Percentiles rank a stretch among this genome's conserved stretches.
These are phyloP conservation scores for Pterois miles DNA, from an alignment of 2,797 vertebrate species.

Conservation along the genomic window DNA sequence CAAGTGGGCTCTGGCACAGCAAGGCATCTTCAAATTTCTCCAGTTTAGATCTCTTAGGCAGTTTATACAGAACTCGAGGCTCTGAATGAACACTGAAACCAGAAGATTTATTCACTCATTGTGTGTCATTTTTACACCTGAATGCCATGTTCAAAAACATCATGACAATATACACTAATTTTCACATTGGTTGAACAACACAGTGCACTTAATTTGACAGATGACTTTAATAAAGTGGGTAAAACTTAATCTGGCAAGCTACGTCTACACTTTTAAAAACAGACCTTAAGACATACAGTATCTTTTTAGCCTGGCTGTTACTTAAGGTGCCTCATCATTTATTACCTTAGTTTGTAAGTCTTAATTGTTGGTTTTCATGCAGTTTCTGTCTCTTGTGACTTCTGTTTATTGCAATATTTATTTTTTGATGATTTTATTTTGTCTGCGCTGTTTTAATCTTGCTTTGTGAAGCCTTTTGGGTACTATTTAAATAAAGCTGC, in stretches of 20 bases:
- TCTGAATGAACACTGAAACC: slow-evolving; percentile 85
- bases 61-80: slow-evolving; percentile 90
- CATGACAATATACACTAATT: not conserved
- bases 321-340: no score
- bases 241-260: not conserved
- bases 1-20: slow-evolving; percentile 92
- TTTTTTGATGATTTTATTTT: no score
- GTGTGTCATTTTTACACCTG: not conserved
- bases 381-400: no score
- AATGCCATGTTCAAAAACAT: not conserved
- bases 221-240: not conserved
- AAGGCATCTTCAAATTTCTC: slow-evolving; percentile 97
- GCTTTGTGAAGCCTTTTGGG: no score
- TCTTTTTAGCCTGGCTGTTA: no score
- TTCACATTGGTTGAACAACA: not conserved
- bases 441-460: no score
- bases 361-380: no score
- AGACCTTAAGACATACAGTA: no score
- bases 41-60: slow-evolving; percentile 87
- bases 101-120: not conserved
- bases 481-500: no score
- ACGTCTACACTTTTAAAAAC: not conserved
- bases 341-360: no score
- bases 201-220: not conserved
- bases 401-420: no score